Evolutionary conservation across 1,140 invertebrate genomes (phyloP), one percentile per base, ranked within the genome.

Genomic region (Antheraea pernyi): DNA sequence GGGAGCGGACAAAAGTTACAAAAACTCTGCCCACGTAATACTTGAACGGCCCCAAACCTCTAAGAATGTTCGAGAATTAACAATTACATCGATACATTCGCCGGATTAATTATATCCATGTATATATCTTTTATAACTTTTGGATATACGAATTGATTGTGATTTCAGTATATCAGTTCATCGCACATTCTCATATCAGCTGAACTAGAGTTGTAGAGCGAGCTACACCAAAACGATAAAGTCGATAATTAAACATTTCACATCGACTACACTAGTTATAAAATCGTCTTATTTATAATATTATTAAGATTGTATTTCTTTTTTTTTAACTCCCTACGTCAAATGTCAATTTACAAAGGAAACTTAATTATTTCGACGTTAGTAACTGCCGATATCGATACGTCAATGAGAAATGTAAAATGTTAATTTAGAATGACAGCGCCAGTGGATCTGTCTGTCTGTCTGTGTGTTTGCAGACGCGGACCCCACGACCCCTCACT

Each of bases 191-290:
- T n/a, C 11, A 53, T 9, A 53, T 13, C 46, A 53, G 46, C 13
- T 6, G 11, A 53, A 16, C 10, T 53, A 53, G 10, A 13, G 13
- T 16, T 53, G 9, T 16, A 53, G 46, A n/a, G 16, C 46, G 46
- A 53, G 46, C 46, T 53, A 53, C 46, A 13, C 16, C 16, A 13
- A 53, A 53, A 53, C 46, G 16, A 53, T 16, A 53, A 30, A 16
- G 16, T 53, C 46, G 46, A 53, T 53, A 53, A 16, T 16, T 13
- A 42, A 42, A 42, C 39, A n/a, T 53, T 48, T 13, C 46, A 53
- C 46, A 53, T 53, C 46, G 46, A 53, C 46, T 53, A 53, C 46
- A 6, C 46, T 53, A 53, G 46, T 53, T 53, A 53, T 53, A 53
- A 53, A 53, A 53, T 53, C 46, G 46, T 10, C 46, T 53, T 53